Percentiles rank a stretch among this genome's conserved stretches.
Evolutionary conservation across 2,113 vertebrate species (phyloP).

Genomic region (Orcinus orca): DNA sequence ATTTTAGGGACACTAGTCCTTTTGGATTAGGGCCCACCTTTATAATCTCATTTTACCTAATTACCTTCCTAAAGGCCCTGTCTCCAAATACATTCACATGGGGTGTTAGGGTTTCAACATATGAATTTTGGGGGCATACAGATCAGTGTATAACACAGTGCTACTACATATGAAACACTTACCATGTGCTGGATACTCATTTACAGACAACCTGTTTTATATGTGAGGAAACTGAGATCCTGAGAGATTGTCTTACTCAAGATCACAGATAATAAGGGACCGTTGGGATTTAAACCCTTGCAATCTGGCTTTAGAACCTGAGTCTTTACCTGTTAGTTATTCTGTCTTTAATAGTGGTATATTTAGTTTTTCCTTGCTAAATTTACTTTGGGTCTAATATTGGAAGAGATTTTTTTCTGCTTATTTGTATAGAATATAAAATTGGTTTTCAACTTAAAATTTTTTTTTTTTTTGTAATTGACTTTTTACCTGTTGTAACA

Average conservation of each 20-base stretch:
- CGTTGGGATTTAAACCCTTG: not conserved
- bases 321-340: not conserved
- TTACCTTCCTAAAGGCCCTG: not conserved
- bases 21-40: not conserved
- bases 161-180: not conserved
- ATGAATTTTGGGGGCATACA: not conserved
- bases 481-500: not conserved
- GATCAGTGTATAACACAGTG: not conserved
- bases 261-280: not conserved
- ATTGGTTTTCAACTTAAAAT: not conserved
- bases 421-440: not conserved
- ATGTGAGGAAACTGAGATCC: not conserved
- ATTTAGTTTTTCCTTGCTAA: not conserved
- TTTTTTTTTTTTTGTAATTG: not conserved
- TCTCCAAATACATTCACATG: not conserved
- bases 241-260: not conserved
- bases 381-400: not conserved
- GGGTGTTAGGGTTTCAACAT: not conserved
- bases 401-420: not conserved
- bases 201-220: not conserved
- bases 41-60: not conserved
- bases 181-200: not conserved
- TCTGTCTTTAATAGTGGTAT: not conserved
- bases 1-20: not conserved
- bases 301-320: not conserved